Evolutionary conservation across 2,113 vertebrate genomes (phyloP), one percentile per base, ranked within the genome.

Genomic region (Scartelaos histophorus): DNA sequence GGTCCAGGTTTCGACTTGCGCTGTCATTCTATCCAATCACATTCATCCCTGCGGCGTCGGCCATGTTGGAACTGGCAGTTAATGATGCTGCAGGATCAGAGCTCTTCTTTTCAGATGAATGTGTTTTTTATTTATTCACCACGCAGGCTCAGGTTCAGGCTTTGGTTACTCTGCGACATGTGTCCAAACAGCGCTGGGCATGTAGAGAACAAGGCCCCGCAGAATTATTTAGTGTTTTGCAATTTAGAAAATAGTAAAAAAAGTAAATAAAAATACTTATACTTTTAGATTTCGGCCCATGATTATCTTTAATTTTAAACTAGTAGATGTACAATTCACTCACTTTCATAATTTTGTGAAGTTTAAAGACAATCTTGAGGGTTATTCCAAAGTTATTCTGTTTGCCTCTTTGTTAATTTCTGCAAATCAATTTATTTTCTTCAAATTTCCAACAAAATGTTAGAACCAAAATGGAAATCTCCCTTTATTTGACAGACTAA

Each of bases 1-100:
- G 78, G 69, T 90, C 84, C n/a, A 88, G 51, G 85, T 91, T 91
- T 91, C 91, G 76, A 78, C 80, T 81, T 81, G 79, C 71, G 35
- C 83, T 84, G 91, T 90, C 91, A 92, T 81, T 77, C 80, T 89
- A 92, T 88, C 88, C 89, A 69, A 68, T 82, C 76, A 21, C 47
- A 49, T 85, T 91, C 88, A 92, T 90, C 87, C 82, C 79, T 69
- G 78, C 76, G 49, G 54, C 22, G 22, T 65, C 66, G 74, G 78
- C 79, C 76, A 75, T 82, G 74, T 87, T 82, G 78, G 71, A 69
- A 73, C 74, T 60, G 79, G 76, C 67, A 83, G 66, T 85, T 86
- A 88, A 89, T 89, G 83, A 87, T 45, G 34, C 2, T 66, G 25
- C 74, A 74, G 82, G 83, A 84, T 89, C 82, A 61, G 79, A 86